These are phyloP conservation scores for Cryptotis parvus DNA, from an alignment of 2,113 vertebrate genomes.

Conservation along the genomic window DNA sequence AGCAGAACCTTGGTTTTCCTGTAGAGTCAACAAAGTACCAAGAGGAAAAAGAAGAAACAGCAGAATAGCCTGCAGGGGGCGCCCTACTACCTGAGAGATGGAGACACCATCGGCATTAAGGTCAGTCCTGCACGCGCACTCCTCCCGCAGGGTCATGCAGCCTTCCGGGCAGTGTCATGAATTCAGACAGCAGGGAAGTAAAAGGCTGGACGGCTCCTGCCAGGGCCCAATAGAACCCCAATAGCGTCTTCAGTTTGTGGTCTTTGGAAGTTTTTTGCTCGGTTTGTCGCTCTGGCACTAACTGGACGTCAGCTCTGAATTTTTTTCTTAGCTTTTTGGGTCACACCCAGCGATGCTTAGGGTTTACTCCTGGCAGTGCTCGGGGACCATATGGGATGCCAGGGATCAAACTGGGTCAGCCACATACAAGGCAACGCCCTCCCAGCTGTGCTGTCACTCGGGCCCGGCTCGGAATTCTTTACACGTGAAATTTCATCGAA, in stretches of 20 bases:
- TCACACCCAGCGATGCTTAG: no score
- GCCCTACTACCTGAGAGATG: conserved; percentile 94
- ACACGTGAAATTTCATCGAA: no score
- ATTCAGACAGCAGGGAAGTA: no score
- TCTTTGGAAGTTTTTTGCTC: background rate
- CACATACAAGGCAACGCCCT: no score
- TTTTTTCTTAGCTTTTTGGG: no score
- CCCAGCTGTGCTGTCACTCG: no score
- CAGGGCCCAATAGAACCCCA: background rate
- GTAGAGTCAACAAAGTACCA: conserved; percentile 93
- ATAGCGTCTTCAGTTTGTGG: background rate
- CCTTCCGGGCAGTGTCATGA: background rate
- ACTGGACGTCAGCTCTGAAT: no score
- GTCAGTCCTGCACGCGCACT: conserved; percentile 78
- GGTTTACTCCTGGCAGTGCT: no score
- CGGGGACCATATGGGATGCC: no score
- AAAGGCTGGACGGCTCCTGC: background rate
- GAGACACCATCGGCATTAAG: conserved; percentile 94
- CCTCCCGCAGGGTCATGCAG: background rate
- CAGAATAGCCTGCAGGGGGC: conserved; percentile 91
- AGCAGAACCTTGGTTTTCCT: conserved; percentile 56
- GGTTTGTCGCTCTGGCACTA: background rate
- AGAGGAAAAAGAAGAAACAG: conserved; percentile 95
- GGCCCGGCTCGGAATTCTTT: no score
- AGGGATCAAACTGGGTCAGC: no score